These are phyloP conservation scores for Myiopsitta monachus DNA, from an alignment of 2,113 vertebrate genomes.

Conservation along the genomic window DNA sequence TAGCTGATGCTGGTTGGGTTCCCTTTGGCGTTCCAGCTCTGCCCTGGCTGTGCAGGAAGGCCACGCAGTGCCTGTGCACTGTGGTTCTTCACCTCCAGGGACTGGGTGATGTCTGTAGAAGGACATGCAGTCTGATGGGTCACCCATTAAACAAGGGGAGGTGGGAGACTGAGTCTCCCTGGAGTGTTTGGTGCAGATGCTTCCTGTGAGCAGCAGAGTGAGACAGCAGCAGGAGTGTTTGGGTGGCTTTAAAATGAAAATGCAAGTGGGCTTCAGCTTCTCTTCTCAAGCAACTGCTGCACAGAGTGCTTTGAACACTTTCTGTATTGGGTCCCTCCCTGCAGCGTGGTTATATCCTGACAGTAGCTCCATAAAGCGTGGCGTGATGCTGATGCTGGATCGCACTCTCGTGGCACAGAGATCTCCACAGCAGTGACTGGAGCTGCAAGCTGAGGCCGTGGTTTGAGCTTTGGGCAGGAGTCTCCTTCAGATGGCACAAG, in stretches of 20 bases:
- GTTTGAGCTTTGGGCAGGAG: not conserved
- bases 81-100: not conserved
- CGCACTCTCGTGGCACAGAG: fast-evolving
- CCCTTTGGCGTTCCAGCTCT: not conserved
- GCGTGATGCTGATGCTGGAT: not conserved
- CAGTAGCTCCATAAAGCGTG: not conserved
- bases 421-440: fast-evolving
- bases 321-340: not conserved
- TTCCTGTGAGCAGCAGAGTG: not conserved
- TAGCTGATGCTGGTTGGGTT: not conserved
- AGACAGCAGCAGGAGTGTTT: not conserved
- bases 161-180: not conserved
- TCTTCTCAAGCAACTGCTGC: not conserved
- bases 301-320: not conserved
- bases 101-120: not conserved
- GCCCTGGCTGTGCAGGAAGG: not conserved
- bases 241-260: not conserved
- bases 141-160: not conserved
- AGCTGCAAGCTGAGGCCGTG: not conserved
- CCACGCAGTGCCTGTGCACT: not conserved
- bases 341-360: not conserved
- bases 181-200: not conserved
- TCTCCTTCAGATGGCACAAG: not conserved
- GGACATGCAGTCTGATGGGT: not conserved
- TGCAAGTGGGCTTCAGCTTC: fast-evolving